Conservation (phyloP, 2,113 vertebrate species). For the Leptobrachium leishanense region DNA sequence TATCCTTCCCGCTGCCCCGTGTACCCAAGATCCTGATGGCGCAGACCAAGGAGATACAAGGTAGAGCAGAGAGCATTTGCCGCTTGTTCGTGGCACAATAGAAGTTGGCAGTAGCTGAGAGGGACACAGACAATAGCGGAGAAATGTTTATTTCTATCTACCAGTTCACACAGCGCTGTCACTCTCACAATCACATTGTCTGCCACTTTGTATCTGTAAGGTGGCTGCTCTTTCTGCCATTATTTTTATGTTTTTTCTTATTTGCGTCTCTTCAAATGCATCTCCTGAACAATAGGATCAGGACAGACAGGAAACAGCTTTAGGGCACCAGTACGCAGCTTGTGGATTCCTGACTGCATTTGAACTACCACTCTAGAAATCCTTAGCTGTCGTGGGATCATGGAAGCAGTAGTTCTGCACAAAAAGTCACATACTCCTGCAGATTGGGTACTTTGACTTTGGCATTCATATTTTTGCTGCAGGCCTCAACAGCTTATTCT, state of each 20-base stretch:
- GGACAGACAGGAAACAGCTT: slow-evolving; percentile 15
- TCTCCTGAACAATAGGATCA: neutral
- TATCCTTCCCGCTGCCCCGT: no score
- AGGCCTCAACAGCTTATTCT: no score
- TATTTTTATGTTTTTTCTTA: slow-evolving; percentile 7
- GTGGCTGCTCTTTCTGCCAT: neutral
- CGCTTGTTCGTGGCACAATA: neutral
- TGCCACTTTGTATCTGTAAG: slow-evolving; percentile 26
- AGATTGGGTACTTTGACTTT: no score
- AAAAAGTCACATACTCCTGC: no score
- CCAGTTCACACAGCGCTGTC: slow-evolving; percentile 8
- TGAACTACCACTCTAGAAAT: no score
- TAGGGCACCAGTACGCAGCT: neutral
- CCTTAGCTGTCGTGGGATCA: no score
- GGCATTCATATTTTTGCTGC: no score
- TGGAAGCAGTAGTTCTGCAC: no score
- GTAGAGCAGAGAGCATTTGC: slow-evolving; percentile 28
- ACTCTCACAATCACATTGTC: slow-evolving; percentile 13
- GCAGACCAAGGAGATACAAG: neutral
- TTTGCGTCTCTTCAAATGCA: neutral
- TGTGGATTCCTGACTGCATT: no score
- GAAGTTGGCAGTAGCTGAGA: slow-evolving; percentile 19
- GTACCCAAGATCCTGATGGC: no score
- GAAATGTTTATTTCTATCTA: neutral
- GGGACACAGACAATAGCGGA: neutral